phyloP scores from a whole-genome alignment of 2,113 vertebrate genomes.

The Oceanodroma tethys region DNA sequence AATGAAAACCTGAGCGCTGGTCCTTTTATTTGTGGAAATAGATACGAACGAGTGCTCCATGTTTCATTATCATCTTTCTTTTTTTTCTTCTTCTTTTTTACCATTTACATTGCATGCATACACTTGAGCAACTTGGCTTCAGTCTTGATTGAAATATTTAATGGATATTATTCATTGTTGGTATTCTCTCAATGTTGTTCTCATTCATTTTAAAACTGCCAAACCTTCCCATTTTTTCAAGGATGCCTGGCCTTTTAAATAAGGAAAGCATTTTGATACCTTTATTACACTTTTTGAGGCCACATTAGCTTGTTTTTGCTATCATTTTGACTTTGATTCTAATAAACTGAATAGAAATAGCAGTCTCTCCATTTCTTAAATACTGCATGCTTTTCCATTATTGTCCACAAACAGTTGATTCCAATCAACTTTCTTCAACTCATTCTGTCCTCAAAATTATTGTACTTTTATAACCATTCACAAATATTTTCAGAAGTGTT shows the following conservation, averaged over 20 bases:
- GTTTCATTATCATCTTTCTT: conserved; percentile 30
- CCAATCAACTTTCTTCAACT: conserved; percentile 74
- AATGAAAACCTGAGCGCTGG: background rate
- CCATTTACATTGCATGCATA: conserved; percentile 65
- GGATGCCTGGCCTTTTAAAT: conserved; percentile 71
- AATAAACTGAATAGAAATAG: conserved; percentile 57
- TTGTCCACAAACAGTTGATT: conserved; percentile 72
- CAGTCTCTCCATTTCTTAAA: conserved; percentile 59
- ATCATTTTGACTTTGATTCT: conserved; percentile 71
- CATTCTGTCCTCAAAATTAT: conserved; percentile 72
- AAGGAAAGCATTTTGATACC: conserved; percentile 70
- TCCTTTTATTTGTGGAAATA: conserved; percentile 26
- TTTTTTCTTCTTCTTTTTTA: background rate
- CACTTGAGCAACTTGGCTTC: conserved; percentile 63
- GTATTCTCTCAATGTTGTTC: conserved; percentile 54
- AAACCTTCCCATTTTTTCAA: conserved; percentile 69
- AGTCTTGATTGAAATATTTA: conserved; percentile 69
- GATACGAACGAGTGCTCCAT: background rate
- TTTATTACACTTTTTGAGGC: conserved; percentile 68
- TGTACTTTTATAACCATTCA: conserved; percentile 75
- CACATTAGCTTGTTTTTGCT: conserved; percentile 57
- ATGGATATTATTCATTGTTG: conserved; percentile 65
- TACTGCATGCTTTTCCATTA: conserved; percentile 67
- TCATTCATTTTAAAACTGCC: conserved; percentile 66
- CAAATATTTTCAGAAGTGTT: conserved; percentile 76